Evolutionary conservation across 1,140 invertebrate genomes (phyloP).

Genomic region (Pachyrhynchus sulphureomaculatus): DNA sequence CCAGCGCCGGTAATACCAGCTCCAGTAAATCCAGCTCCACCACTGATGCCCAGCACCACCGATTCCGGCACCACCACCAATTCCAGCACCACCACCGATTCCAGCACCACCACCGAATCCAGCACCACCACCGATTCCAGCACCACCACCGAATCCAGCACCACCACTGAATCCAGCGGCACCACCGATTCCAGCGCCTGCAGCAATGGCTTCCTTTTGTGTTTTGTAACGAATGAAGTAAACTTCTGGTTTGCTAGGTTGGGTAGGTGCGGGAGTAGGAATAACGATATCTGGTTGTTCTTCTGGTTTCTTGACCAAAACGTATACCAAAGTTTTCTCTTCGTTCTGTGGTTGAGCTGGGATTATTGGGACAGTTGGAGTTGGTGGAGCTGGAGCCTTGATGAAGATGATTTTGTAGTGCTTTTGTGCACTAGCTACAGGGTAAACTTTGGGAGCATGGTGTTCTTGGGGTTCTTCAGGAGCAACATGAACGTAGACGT

Average conservation of each 20-base stretch:
- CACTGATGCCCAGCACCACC: constrained; percentile 5
- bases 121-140: constrained; percentile 4
- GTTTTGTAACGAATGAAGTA: constrained; percentile 90
- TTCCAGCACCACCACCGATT: neutral
- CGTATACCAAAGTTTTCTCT: constrained; percentile 87
- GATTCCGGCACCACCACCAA: neutral
- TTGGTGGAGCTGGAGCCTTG: constrained; percentile 77
- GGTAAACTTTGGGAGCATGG: constrained; percentile 48
- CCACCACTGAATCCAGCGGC: neutral
- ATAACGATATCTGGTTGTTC: constrained; percentile 75
- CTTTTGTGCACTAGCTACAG: constrained; percentile 67
- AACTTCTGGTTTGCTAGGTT: constrained; percentile 81
- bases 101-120: neutral
- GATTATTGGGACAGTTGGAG: constrained; percentile 67
- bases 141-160: constrained; percentile 29
- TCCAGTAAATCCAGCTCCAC: neutral
- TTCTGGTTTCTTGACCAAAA: constrained; percentile 81
- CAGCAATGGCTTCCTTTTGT: constrained; percentile 61
- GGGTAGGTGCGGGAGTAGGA: constrained; percentile 71
- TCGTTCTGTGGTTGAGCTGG: constrained; percentile 68
- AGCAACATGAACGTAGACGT: constrained; percentile 68
- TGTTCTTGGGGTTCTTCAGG: constrained; percentile 69
- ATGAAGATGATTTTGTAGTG: constrained; percentile 90
- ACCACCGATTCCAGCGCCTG: constrained; percentile 40
- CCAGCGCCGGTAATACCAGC: constrained; percentile 15